Evolutionary conservation across 2,888 invertebrate species (phyloP).

Genomic region (Chrysina gloriosa): DNA sequence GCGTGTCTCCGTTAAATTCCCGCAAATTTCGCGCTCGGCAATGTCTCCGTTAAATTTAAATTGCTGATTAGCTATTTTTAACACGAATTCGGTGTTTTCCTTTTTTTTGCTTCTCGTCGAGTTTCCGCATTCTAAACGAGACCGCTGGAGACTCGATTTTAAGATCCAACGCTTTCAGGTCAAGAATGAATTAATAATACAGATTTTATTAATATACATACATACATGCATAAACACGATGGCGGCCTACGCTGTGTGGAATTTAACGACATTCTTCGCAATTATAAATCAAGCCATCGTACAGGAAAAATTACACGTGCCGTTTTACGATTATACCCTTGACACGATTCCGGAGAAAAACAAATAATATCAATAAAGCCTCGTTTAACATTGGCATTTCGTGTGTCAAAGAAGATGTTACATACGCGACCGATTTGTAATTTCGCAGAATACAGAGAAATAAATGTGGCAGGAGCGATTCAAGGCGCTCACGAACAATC

Average conservation of each 20-base stretch:
- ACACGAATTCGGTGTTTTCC: neutral
- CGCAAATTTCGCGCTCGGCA: neutral
- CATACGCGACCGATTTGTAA: too few species aligned
- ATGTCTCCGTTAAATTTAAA: constrained; percentile 14
- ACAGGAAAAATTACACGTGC: constrained; percentile 28
- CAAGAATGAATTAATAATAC: constrained; percentile 3
- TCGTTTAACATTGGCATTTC: constrained; percentile 14
- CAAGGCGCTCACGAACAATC: too few species aligned
- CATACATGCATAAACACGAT: neutral
- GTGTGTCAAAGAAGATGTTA: constrained; percentile 14
- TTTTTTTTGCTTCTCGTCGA: neutral
- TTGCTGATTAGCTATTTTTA: constrained; percentile 10
- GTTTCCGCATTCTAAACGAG: constrained; percentile 14
- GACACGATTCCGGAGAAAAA: neutral
- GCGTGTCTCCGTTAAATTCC: neutral
- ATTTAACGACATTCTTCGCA: constrained; percentile 31
- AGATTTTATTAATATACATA: neutral
- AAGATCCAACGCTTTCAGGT: constrained; percentile 14
- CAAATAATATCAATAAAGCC: constrained; percentile 11
- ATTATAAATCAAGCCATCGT: constrained; percentile 11
- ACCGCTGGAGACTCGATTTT: neutral
- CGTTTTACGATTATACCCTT: constrained; percentile 21
- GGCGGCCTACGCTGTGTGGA: constrained; percentile 7
- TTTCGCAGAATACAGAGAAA: too few species aligned
- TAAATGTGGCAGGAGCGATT: too few species aligned